Conservation (phyloP, 2,888 invertebrate species). For the Epistrophe eligans region DNA sequence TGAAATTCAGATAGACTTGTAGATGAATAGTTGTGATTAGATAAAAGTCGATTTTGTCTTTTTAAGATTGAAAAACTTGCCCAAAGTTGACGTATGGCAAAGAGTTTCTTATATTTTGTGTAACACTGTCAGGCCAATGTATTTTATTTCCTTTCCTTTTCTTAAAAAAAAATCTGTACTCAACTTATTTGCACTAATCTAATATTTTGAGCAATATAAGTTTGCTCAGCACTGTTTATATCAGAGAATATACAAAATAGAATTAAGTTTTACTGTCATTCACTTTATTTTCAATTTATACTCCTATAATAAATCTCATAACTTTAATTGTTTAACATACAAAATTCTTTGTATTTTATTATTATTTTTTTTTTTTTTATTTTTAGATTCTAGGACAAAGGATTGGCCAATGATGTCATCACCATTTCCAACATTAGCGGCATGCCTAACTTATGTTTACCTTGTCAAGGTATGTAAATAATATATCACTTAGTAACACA, state of each 20-base stretch:
- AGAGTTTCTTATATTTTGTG: too few relatives aligned
- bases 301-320: background rate
- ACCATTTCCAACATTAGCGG: slow-evolving; percentile 94
- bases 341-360: background rate
- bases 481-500: background rate
- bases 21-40: too few relatives aligned
- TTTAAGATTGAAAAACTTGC: too few relatives aligned
- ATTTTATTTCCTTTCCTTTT: too few relatives aligned
- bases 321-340: background rate
- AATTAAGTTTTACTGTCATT: background rate
- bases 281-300: slow-evolving; percentile 32
- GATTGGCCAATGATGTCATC: slow-evolving; percentile 97
- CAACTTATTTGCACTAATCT: too few relatives aligned
- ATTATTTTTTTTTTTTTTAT: slow-evolving; percentile 77
- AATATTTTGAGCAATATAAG: too few relatives aligned
- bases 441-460: slow-evolving; percentile 95
- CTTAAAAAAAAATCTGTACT: too few relatives aligned
- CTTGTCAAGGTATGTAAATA: slow-evolving; percentile 90
- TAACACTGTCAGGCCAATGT: too few relatives aligned
- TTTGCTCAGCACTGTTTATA: background rate
- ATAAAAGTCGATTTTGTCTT: too few relatives aligned
- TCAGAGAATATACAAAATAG: background rate
- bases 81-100: too few relatives aligned
- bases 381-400: slow-evolving; percentile 94
- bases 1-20: too few relatives aligned